Conservation (phyloP, 2,113 vertebrate species). For the Rhinogobius similis region DNA sequence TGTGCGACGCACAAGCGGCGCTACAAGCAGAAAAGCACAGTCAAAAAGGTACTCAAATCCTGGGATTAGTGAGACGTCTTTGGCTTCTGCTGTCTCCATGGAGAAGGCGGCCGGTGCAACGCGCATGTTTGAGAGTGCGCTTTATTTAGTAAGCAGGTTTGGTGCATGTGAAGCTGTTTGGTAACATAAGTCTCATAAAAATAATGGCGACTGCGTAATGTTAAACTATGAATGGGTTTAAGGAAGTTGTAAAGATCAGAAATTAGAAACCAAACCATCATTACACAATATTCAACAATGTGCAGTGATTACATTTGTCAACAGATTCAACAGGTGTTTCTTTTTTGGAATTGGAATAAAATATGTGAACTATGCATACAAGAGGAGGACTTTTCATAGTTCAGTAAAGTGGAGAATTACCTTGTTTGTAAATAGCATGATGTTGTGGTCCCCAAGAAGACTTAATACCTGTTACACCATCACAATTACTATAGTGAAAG, state of each 20-base stretch:
- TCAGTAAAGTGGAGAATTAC: constrained; percentile 37
- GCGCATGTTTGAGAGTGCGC: constrained; percentile 35
- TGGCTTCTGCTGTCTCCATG: constrained; percentile 71
- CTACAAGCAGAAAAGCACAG: constrained; percentile 31
- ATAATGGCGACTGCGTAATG: neutral
- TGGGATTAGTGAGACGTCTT: constrained; percentile 62
- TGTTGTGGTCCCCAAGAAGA: constrained; percentile 19
- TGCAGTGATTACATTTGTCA: neutral
- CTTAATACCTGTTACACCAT: neutral
- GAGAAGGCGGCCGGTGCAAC: constrained; percentile 62
- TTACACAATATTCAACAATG: neutral
- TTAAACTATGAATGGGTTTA: neutral
- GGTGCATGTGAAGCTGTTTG: constrained; percentile 35
- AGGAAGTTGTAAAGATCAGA: too few relatives aligned
- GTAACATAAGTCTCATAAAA: constrained; percentile 36
- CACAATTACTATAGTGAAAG: neutral
- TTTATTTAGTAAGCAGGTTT: constrained; percentile 41
- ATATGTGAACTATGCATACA: neutral
- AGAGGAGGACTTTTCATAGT: neutral
- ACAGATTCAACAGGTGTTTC: neutral
- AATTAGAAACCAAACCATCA: too few relatives aligned
- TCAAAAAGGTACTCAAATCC: constrained; percentile 60
- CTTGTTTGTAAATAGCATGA: constrained; percentile 41
- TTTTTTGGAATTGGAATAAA: neutral
- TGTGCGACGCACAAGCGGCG: constrained; percentile 32